Evolutionary conservation across 1,140 invertebrate genomes (phyloP).

Genomic region (Megalopta genalis): DNA sequence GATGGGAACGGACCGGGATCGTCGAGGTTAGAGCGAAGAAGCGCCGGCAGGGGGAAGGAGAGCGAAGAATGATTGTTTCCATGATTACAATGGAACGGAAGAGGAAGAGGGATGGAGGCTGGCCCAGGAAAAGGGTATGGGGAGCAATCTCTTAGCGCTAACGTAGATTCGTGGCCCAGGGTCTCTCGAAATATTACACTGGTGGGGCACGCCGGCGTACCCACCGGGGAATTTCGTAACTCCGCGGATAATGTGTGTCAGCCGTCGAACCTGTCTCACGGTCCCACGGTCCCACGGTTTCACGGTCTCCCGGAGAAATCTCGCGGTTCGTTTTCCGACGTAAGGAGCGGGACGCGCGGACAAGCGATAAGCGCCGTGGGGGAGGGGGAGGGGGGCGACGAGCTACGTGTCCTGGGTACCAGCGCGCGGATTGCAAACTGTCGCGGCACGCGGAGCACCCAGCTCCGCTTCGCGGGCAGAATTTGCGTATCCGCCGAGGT

Average conservation of each 20-base stretch:
- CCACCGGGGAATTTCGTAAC: constrained; percentile 64
- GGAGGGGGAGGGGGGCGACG: too few relatives aligned
- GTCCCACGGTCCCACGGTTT: constrained; percentile 8
- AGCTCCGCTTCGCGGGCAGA: neutral
- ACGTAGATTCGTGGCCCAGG: constrained; percentile 76
- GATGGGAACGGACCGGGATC: constrained; percentile 42
- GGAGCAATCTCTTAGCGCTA: constrained; percentile 78
- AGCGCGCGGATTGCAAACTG: neutral
- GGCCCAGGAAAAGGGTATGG: constrained; percentile 59
- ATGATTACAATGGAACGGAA: constrained; percentile 78
- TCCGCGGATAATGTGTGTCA: constrained; percentile 64
- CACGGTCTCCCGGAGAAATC: constrained; percentile 38
- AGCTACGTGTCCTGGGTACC: neutral
- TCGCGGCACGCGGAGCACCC: neutral
- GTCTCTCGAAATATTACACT: constrained; percentile 77
- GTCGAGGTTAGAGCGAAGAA: constrained; percentile 49
- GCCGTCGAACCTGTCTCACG: constrained; percentile 49
- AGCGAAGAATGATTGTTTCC: constrained; percentile 79
- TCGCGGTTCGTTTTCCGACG: constrained; percentile 42
- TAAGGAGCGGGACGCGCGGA: neutral
- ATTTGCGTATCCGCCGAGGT: constrained; percentile 5
- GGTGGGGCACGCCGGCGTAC: constrained; percentile 50
- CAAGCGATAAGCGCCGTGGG: too few relatives aligned
- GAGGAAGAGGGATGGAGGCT: constrained; percentile 64
- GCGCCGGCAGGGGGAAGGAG: constrained; percentile 51